These are phyloP conservation scores for Idris sp. DNA, from an alignment of 1,140 invertebrate species.

Conservation along the genomic window DNA sequence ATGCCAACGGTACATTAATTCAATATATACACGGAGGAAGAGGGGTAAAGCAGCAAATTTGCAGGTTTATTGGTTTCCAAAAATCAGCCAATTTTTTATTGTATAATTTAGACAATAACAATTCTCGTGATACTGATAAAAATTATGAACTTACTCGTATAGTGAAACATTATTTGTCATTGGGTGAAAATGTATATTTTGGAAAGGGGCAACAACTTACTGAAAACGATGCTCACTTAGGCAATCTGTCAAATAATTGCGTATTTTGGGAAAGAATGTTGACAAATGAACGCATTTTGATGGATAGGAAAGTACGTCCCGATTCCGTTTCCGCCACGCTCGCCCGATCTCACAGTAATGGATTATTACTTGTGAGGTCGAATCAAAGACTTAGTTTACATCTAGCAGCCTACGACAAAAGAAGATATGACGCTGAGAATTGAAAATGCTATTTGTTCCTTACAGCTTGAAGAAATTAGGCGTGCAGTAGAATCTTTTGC, in stretches of 20 bases:
- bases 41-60: conserved; percentile 35
- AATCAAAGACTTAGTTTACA: too few relatives aligned
- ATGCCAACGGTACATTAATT: too few relatives aligned
- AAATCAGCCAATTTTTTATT: conserved; percentile 3
- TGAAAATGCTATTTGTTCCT: too few relatives aligned
- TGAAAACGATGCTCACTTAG: not conserved
- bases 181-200: conserved; percentile 1
- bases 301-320: too few relatives aligned
- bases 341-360: too few relatives aligned
- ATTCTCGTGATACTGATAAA: not conserved
- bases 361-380: too few relatives aligned
- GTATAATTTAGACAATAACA: not conserved
- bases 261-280: not conserved
- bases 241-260: not conserved
- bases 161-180: too few relatives aligned
- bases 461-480: too few relatives aligned
- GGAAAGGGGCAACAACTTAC: not conserved
- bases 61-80: conserved; percentile 11
- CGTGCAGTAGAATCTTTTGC: too few relatives aligned
- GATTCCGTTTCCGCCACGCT: too few relatives aligned
- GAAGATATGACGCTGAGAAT: too few relatives aligned
- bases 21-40: conserved; percentile 28
- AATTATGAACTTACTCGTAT: not conserved
- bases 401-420: too few relatives aligned
- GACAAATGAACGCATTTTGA: not conserved